These are phyloP conservation scores for Drosophila erecta DNA, from an alignment of 1,140 invertebrate species.

Conservation along the genomic window DNA sequence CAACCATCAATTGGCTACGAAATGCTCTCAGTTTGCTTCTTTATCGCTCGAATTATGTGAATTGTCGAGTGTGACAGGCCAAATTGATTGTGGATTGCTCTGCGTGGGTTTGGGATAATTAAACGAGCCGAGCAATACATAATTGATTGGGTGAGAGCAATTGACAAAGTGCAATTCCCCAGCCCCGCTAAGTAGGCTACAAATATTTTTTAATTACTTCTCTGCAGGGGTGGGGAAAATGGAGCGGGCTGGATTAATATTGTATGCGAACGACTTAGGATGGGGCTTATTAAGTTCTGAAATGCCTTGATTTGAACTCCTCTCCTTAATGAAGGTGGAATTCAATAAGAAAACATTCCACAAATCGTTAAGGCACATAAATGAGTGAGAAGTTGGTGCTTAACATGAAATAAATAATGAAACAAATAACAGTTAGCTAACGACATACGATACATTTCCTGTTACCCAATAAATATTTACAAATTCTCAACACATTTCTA, in stretches of 20 bases:
- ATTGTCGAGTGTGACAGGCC: slow-evolving; percentile 51
- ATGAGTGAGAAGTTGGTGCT: too few species aligned
- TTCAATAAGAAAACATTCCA: too few species aligned
- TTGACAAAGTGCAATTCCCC: slow-evolving; percentile 32
- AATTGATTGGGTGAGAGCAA: slow-evolving; percentile 40
- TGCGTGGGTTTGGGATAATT: slow-evolving; percentile 31
- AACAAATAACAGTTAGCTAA: too few species aligned
- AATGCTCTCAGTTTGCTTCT: slow-evolving; percentile 4
- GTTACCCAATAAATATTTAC: too few species aligned
- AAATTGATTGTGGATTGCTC: slow-evolving; percentile 53
- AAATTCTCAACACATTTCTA: neutral
- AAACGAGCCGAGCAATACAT: slow-evolving; percentile 50
- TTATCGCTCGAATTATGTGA: slow-evolving; percentile 42
- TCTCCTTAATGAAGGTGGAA: neutral
- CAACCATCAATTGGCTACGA: slow-evolving; percentile 1
- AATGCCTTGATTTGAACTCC: neutral
- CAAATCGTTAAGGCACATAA: too few species aligned
- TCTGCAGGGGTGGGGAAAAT: neutral
- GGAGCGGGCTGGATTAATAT: neutral
- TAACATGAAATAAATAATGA: too few species aligned
- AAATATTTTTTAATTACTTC: slow-evolving; percentile 35
- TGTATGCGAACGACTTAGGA: too few species aligned
- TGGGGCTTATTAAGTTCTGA: neutral
- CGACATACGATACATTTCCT: too few species aligned
- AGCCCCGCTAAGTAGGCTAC: neutral